phyloP scores from a whole-genome alignment of 1,140 invertebrate species.

The Anastrepha obliqua region DNA sequence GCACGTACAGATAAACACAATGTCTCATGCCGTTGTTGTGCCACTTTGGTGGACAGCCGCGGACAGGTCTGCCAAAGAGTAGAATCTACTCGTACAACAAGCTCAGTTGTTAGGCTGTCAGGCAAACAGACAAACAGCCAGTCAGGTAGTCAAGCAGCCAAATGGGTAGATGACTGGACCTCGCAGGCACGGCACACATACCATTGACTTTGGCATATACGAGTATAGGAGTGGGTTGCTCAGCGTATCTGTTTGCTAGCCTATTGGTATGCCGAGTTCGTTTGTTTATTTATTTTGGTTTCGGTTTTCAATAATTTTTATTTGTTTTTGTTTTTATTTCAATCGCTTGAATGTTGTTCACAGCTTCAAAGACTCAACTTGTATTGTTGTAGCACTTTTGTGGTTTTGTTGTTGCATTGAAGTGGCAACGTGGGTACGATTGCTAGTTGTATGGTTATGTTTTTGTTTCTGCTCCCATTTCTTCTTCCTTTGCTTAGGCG shows the following conservation, averaged over 20 bases:
- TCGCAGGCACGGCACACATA: not conserved
- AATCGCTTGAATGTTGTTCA: slow-evolving; percentile 24
- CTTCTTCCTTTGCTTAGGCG: not conserved
- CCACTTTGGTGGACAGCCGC: slow-evolving; percentile 17
- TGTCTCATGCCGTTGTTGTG: slow-evolving; percentile 11
- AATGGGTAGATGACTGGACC: slow-evolving; percentile 26
- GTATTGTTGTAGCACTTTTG: not conserved
- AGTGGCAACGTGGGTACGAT: slow-evolving; percentile 23
- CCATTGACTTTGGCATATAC: not conserved
- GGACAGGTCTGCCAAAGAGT: slow-evolving; percentile 43
- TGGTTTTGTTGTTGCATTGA: not conserved
- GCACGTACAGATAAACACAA: not conserved
- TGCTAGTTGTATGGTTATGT: not conserved
- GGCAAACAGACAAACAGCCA: too few relatives aligned
- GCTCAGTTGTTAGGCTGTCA: slow-evolving; percentile 32
- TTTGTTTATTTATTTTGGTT: slow-evolving; percentile 43
- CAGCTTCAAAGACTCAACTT: slow-evolving; percentile 38
- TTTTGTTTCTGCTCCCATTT: slow-evolving; percentile 8
- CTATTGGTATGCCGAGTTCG: not conserved
- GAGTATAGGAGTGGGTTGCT: too few relatives aligned
- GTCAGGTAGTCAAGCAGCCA: not conserved
- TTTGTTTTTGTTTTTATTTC: slow-evolving; percentile 1
- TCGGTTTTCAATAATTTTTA: slow-evolving; percentile 8
- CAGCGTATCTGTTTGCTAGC: not conserved
- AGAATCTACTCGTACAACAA: not conserved